Base-by-base conservation (phyloP, 1,140 invertebrate genomes). In the Phenacoccus solenopsis region DNA sequence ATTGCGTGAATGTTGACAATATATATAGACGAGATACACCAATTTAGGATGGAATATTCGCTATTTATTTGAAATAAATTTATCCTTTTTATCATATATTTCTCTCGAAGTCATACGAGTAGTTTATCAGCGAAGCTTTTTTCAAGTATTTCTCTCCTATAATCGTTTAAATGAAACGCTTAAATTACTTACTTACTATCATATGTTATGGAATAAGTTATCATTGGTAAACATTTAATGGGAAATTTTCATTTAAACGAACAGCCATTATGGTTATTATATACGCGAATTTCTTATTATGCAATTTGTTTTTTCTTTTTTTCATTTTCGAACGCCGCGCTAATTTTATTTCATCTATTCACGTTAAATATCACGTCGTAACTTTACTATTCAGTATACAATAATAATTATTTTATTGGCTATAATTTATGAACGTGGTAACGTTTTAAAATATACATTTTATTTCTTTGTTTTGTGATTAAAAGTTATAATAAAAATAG, bases 381-480 rank as follows among this genome's bases (percentile, higher is more conserved):
- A 5, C 5, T 49, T 16, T 49, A 49, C 5, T 32, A 32, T 32
- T 32, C 5, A 7, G 20, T 49, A 49, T 49, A 49, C 38, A 49
- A 49, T 49, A 49, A 49, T 49, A 16, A 49, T 49, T 49, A 49
- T 49, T n/a, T 49, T 49, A 49, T 49, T 49, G 38, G 38, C 38
- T 49, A n/a, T n/a, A 49, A 49, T 49, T 49, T 49, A 49, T 49
- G 13, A 49, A 49, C 3, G 38, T 49, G 38, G 38, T 49, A 7
- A 49, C 38, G 16, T 49, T 49, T 16, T 49, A 49, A 49, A n/a
- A n/a, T n/a, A n/a, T 49, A 7, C 4, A 49, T 4, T 49, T 49
- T 49, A 49, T 49, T 49, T 49, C 38, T 49, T 49, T n/a, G 38
- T 49, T 49, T 49, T 49, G 38, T 49, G 38, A 49, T 49, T 49